Evolutionary conservation across 2,113 vertebrate species (phyloP).

Genomic region (Kryptolebias marmoratus): DNA sequence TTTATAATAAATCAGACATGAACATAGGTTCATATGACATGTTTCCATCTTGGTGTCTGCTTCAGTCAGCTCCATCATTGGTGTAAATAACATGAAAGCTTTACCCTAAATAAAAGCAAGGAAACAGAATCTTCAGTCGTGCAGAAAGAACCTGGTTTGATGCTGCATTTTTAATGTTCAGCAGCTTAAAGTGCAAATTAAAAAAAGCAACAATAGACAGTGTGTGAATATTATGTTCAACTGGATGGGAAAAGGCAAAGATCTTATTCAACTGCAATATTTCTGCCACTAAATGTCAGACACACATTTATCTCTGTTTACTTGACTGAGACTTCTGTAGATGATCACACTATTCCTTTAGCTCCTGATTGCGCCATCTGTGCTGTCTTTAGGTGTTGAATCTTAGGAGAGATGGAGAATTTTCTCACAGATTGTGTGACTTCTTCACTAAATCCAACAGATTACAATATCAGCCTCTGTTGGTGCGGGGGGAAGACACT

Average conservation of each 20-base stretch:
- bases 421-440: neutral
- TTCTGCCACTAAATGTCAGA: neutral
- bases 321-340: neutral
- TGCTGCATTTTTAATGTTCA: no score
- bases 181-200: no score
- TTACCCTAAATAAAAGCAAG: neutral
- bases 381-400: neutral
- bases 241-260: neutral
- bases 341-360: neutral
- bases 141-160: neutral
- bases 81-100: slow-evolving; percentile 5
- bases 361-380: neutral
- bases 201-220: no score
- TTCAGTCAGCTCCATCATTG: neutral
- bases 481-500: neutral
- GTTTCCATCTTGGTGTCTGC: neutral
- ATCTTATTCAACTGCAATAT: neutral
- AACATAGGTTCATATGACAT: neutral
- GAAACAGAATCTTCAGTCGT: neutral
- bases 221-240: neutral
- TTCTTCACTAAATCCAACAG: slow-evolving; percentile 3
- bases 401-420: neutral
- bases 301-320: neutral
- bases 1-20: neutral
- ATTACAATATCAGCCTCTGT: neutral